Evolutionary conservation across 2,888 invertebrate species (phyloP).

Genomic region (Masnerella sp.): DNA sequence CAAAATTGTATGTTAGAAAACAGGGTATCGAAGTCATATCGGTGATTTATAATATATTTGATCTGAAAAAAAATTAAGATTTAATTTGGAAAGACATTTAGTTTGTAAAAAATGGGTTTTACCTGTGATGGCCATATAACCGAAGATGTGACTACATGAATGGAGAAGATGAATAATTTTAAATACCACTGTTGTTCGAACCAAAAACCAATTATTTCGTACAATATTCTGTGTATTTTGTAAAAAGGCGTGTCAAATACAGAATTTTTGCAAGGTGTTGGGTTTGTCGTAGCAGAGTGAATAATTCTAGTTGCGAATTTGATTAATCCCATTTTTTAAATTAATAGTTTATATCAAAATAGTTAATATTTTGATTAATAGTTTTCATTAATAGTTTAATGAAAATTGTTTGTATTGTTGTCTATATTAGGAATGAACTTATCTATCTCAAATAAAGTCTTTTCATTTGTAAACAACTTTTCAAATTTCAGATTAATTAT

Average conservation of each 20-base stretch:
- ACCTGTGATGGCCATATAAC: constrained; percentile 4
- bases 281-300: neutral
- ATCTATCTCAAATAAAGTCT: no score
- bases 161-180: neutral
- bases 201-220: neutral
- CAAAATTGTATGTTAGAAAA: constrained; percentile 12
- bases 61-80: neutral
- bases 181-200: constrained; percentile 10
- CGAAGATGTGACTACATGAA: neutral
- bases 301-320: neutral
- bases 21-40: constrained; percentile 11
- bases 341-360: neutral
- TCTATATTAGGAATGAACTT: no score
- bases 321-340: neutral
- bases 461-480: no score
- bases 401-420: neutral
- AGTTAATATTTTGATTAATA: no score
- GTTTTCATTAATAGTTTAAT: neutral
- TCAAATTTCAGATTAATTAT: no score
- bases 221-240: constrained; percentile 1
- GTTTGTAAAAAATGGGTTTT: neutral
- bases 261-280: neutral
- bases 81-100: neutral
- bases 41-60: constrained; percentile 11
- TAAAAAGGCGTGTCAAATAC: constrained; percentile 7